Evolutionary conservation across 1,140 invertebrate genomes (phyloP).

Genomic region (Artemia franciscana): DNA sequence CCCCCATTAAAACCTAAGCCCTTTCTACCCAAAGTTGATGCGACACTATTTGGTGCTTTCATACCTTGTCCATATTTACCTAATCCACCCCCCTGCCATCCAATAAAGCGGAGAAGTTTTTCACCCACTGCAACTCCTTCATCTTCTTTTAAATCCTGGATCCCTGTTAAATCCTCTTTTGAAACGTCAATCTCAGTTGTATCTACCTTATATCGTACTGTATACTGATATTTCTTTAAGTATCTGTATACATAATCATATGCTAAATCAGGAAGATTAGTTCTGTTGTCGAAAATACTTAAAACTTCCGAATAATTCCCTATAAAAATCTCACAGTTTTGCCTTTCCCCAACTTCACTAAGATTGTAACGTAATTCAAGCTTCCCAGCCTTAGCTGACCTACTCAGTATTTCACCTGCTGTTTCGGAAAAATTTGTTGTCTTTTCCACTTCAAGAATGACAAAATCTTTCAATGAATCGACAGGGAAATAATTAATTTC

Average conservation of each 20-base stretch:
- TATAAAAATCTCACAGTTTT: not conserved
- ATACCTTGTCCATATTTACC: conserved; percentile 20
- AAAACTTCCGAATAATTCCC: not conserved
- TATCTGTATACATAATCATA: not conserved
- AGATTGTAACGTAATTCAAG: not conserved
- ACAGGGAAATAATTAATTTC: not conserved
- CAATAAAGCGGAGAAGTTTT: conserved; percentile 21
- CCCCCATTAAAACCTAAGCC: not conserved
- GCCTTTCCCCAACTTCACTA: not conserved
- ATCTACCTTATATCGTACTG: not conserved
- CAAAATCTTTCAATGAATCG: not conserved
- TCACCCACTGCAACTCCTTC: conserved; percentile 15
- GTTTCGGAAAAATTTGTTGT: not conserved
- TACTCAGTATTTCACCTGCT: not conserved
- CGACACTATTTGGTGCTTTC: conserved; percentile 18
- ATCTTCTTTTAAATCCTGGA: not conserved
- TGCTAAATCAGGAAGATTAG: not conserved
- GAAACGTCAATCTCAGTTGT: not conserved
- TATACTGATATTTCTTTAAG: not conserved
- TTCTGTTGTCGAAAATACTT: not conserved
- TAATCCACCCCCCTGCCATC: conserved; percentile 22
- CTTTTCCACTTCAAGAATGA: not conserved
- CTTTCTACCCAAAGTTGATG: not conserved
- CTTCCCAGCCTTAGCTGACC: not conserved
- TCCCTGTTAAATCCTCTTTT: not conserved